These are phyloP conservation scores for Hirudo medicinalis DNA, from an alignment of 1,140 invertebrate species.

Conservation along the genomic window DNA sequence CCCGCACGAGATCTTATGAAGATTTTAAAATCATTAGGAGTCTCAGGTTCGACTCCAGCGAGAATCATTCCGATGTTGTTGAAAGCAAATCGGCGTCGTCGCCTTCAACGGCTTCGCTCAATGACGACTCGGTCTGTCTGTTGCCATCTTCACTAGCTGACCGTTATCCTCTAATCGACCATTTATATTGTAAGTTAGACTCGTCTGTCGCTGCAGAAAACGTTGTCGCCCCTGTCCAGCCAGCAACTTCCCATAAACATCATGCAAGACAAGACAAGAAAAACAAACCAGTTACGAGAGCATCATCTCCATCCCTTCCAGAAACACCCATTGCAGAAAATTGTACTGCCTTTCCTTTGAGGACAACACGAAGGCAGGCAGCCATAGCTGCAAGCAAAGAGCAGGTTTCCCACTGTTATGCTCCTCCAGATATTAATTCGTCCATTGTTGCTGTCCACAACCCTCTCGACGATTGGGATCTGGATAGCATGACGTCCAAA, in stretches of 20 bases:
- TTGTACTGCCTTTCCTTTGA: not conserved
- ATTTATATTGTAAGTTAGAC: slow-evolving; percentile 10
- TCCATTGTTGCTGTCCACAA: not conserved
- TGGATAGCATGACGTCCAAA: not conserved
- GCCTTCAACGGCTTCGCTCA: not conserved
- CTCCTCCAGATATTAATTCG: not conserved
- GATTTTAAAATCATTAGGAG: not conserved
- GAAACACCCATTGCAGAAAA: not conserved
- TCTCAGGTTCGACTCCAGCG: not conserved
- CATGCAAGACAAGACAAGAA: not conserved
- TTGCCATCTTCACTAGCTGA: not conserved
- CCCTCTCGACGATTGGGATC: not conserved
- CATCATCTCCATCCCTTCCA: not conserved
- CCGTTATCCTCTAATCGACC: slow-evolving; percentile 2
- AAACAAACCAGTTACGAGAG: not conserved
- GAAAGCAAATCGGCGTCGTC: not conserved
- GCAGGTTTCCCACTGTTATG: not conserved
- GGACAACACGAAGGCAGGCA: not conserved
- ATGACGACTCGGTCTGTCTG: not conserved
- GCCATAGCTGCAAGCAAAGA: not conserved
- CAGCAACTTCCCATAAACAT: too few species aligned
- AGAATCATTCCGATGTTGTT: not conserved
- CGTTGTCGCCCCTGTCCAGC: not conserved
- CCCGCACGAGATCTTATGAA: slow-evolving; percentile 3
- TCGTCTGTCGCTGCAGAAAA: not conserved